Evolutionary conservation across 2,888 invertebrate species (phyloP).

Genomic region (Zelleria hepariella): DNA sequence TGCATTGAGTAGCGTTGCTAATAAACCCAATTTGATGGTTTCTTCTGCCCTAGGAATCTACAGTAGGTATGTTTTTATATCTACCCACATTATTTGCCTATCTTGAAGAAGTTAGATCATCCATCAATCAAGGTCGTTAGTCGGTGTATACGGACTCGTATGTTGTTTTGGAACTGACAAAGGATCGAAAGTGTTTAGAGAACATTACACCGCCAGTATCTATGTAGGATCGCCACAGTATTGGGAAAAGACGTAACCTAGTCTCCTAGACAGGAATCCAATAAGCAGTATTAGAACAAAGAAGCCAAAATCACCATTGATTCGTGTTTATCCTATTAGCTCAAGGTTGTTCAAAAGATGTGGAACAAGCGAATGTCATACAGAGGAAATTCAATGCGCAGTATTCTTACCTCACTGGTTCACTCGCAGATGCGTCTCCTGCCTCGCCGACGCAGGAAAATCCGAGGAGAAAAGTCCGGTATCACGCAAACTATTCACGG

Average conservation of each 20-base stretch:
- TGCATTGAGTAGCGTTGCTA: too few relatives aligned
- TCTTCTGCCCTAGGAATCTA: too few relatives aligned
- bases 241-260: neutral
- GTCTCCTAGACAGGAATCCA: neutral
- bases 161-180: neutral
- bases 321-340: constrained; percentile 27
- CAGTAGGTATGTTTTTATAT: neutral
- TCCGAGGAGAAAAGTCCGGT: constrained; percentile 31
- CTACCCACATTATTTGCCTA: neutral
- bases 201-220: neutral
- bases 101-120: neutral
- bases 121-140: neutral
- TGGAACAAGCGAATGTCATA: constrained; percentile 37
- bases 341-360: constrained; percentile 54
- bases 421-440: constrained; percentile 15
- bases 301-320: constrained; percentile 30
- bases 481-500: constrained; percentile 36
- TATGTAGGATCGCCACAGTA: neutral
- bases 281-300: constrained; percentile 32
- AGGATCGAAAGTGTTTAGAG: neutral
- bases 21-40: too few relatives aligned
- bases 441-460: constrained; percentile 27
- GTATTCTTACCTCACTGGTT: constrained; percentile 39
- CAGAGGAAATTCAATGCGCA: constrained; percentile 48
- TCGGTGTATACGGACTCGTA: neutral